Evolutionary conservation across 2,797 vertebrate species (phyloP), one percentile per base, ranked within the genome.

Genomic region (Phalloptychus januarius): DNA sequence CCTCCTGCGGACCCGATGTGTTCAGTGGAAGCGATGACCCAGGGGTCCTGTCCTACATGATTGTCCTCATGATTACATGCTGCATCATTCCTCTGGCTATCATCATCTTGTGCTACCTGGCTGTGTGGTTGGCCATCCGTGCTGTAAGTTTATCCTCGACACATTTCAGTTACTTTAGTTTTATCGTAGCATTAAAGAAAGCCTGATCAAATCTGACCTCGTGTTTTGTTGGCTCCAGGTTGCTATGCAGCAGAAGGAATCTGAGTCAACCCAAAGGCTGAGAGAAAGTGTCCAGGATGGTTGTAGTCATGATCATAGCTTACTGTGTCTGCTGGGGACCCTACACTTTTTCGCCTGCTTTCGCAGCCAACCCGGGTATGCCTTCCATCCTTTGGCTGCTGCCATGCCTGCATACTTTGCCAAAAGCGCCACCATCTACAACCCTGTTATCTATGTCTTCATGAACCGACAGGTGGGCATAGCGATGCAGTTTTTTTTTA

Each of bases 371-470:
- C 84, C 97, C 23, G 96, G 96, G 78, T 97, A 97, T 63, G 84
- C 96, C 84, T 97, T 97, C 91, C 97, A 97, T 85, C 97, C 97
- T 56, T 91, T 97, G 87, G 92, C 95, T 54, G 97, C 97, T 38
- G 92, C 97, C 7, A 65, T 97, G 82, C 97, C 97, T 23, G 94
- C 97, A 65, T 98, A 96, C 91, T 97, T 97, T 91, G 97, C 97
- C 89, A 97, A 98, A 94, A 97, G 97, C 87, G 97, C 97, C 90
- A 97, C 97, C 71, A 97, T 97, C 91, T 97, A 97, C 93, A 97
- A 97, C 90, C 97, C 97, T 28, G 2, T 98, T 74, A 98, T 97
- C 85, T 97, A 97, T 48, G 96, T 97, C 86, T 97, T 97, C 90
- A 97, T 97, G 96, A 97, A 98, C 92, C 89, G 96, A 86, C 97